phyloP scores from a whole-genome alignment of 2,888 invertebrate genomes.

The Leptinotarsa peninsularis region DNA sequence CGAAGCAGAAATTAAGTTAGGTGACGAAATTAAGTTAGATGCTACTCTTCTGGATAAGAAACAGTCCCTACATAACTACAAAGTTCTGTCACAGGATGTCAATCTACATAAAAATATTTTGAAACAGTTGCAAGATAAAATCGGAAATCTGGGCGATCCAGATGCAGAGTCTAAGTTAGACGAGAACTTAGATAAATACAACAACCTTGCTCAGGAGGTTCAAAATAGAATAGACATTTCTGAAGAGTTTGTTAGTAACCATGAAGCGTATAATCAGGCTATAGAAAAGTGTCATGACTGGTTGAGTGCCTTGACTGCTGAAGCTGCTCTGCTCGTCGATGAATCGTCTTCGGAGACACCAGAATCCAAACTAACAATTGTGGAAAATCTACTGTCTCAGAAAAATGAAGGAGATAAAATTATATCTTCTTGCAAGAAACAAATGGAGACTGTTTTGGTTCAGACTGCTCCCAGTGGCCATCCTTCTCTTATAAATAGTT shows the following conservation, averaged over 20 bases:
- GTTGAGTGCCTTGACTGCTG: slow-evolving; percentile 82
- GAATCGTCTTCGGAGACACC: slow-evolving; percentile 83
- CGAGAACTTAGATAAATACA: slow-evolving; percentile 80
- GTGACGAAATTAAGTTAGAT: slow-evolving; percentile 78
- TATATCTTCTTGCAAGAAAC: slow-evolving; percentile 76
- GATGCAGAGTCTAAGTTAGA: slow-evolving; percentile 82
- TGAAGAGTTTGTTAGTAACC: slow-evolving; percentile 81
- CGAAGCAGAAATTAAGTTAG: slow-evolving; percentile 81
- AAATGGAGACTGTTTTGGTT: slow-evolving; percentile 78
- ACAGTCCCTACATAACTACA: slow-evolving; percentile 83
- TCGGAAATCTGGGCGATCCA: slow-evolving; percentile 81
- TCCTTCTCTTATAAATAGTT: slow-evolving; percentile 77
- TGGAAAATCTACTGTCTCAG: slow-evolving; percentile 81
- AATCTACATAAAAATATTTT: slow-evolving; percentile 86
- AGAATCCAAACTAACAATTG: slow-evolving; percentile 78
- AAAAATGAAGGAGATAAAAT: slow-evolving; percentile 80
- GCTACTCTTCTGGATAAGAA: slow-evolving; percentile 91
- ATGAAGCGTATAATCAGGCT: slow-evolving; percentile 84
- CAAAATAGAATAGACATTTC: slow-evolving; percentile 75
- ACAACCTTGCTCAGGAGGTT: slow-evolving; percentile 75
- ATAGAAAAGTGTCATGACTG: slow-evolving; percentile 88
- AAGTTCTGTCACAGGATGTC: slow-evolving; percentile 86
- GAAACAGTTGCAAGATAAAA: slow-evolving; percentile 85
- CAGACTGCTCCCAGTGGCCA: slow-evolving; percentile 85
- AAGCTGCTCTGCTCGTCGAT: slow-evolving; percentile 82